Percentiles rank a stretch among this genome's conserved stretches.
Conservation (phyloP, 2,113 vertebrate species). For the Albula glossodonta region DNA sequence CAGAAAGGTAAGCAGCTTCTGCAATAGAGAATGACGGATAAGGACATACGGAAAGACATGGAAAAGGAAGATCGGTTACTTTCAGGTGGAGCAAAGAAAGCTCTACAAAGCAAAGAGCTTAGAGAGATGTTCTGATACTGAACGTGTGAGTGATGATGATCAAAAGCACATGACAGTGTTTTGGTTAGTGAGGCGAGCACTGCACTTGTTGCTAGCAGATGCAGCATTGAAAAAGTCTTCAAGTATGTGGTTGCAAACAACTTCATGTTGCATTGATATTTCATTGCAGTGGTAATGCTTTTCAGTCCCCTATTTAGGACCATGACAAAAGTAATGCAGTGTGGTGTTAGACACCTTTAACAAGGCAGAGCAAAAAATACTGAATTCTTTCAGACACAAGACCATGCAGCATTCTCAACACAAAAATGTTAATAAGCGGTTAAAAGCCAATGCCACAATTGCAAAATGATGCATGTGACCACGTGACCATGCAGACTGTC, state of each 20-base stretch:
- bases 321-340: background rate
- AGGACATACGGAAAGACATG: slow-evolving; percentile 64
- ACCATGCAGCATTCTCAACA: slow-evolving; percentile 36
- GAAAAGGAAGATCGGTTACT: slow-evolving; percentile 30
- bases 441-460: slow-evolving; percentile 40
- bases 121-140: slow-evolving; percentile 39
- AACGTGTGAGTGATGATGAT: background rate
- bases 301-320: slow-evolving; percentile 24
- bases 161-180: slow-evolving; percentile 13
- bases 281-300: background rate
- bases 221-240: too few species aligned
- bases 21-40: slow-evolving; percentile 82
- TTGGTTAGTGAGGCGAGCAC: slow-evolving; percentile 28
- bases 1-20: slow-evolving; percentile 75
- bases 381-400: slow-evolving; percentile 19
- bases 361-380: background rate
- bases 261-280: background rate
- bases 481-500: slow-evolving; percentile 58
- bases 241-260: background rate
- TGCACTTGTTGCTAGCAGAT: background rate
- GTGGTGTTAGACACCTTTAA: slow-evolving; percentile 16
- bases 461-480: slow-evolving; percentile 44
- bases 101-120: slow-evolving; percentile 13
- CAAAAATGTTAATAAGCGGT: slow-evolving; percentile 38
- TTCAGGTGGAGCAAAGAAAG: slow-evolving; percentile 1